Percentiles rank a stretch among this genome's conserved stretches.
Evolutionary conservation across 2,113 vertebrate genomes (phyloP).

Genomic region (Triplophysa siluroides): DNA sequence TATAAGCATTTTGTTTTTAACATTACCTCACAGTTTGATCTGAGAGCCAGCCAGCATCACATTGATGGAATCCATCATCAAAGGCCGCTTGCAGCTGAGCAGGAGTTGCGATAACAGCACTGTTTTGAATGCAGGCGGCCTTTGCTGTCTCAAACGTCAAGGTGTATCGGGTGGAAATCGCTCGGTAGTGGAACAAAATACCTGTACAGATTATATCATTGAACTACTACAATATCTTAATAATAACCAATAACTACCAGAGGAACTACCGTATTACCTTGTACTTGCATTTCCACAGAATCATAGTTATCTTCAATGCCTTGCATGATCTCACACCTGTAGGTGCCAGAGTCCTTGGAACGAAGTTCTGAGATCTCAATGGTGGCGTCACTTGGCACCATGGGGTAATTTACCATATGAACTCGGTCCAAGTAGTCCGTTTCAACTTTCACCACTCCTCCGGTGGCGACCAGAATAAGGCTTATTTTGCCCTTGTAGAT

Average conservation of each 20-base stretch:
- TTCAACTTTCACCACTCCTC: conserved; percentile 80
- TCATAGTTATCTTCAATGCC: conserved; percentile 89
- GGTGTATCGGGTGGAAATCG: conserved; percentile 91
- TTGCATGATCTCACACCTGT: conserved; percentile 90
- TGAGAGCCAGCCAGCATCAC: conserved; percentile 96
- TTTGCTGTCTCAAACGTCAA: conserved; percentile 89
- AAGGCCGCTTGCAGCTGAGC: conserved; percentile 96
- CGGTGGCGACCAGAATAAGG: conserved; percentile 84
- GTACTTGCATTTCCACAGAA: conserved; percentile 83
- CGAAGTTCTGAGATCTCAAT: conserved; percentile 85
- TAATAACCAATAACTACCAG: too few species aligned
- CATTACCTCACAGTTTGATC: conserved; percentile 94
- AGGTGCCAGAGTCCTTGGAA: conserved; percentile 87
- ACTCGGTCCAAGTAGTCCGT: conserved; percentile 81
- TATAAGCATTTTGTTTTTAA: not conserved
- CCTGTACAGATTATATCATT: conserved; percentile 69
- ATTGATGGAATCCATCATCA: conserved; percentile 94
- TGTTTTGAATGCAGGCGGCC: conserved; percentile 89
- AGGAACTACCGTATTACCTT: conserved; percentile 74
- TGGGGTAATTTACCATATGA: conserved; percentile 87
- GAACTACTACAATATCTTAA: too few species aligned
- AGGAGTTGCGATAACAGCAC: conserved; percentile 86
- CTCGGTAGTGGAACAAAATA: conserved; percentile 94
- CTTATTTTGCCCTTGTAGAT: conserved; percentile 79
- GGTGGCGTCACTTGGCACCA: conserved; percentile 85